These are phyloP conservation scores for Craterocephalus amniculus DNA, from an alignment of 2,797 vertebrate genomes.

Conservation along the genomic window DNA sequence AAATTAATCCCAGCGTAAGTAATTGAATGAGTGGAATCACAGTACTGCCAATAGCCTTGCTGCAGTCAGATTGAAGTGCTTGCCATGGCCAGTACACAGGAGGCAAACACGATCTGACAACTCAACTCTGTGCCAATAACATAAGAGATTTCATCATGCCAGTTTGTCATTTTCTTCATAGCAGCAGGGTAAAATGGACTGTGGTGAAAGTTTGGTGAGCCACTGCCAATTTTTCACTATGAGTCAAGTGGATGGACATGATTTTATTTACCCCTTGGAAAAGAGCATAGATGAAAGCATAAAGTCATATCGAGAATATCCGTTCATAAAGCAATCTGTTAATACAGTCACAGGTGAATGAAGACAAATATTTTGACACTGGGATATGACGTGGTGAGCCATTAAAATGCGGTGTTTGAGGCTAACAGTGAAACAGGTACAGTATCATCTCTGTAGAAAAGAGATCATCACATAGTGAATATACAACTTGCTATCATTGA, in stretches of 20 bases:
- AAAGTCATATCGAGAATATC: not conserved
- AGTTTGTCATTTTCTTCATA: slow-evolving; percentile 42
- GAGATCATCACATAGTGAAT: not conserved
- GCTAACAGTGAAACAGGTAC: slow-evolving; percentile 35
- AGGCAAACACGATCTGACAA: slow-evolving; percentile 46
- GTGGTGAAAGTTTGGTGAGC: slow-evolving; percentile 15
- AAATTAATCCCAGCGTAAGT: slow-evolving; percentile 69
- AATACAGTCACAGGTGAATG: slow-evolving; percentile 2
- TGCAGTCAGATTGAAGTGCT: slow-evolving; percentile 54
- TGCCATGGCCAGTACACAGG: slow-evolving; percentile 29
- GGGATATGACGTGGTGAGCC: not conserved
- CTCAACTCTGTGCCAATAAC: slow-evolving; percentile 56
- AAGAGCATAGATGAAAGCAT: not conserved
- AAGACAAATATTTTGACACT: not conserved
- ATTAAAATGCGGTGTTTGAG: slow-evolving; percentile 3
- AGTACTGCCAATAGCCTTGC: slow-evolving; percentile 27
- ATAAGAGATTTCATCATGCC: slow-evolving; percentile 53
- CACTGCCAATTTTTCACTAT: slow-evolving; percentile 20
- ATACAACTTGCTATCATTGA: not conserved
- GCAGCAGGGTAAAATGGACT: slow-evolving; percentile 26
- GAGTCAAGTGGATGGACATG: slow-evolving; percentile 19
- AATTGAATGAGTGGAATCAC: slow-evolving; percentile 63
- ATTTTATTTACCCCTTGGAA: slow-evolving; percentile 4
- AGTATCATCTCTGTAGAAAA: not conserved
- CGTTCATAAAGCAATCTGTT: not conserved